phyloP scores from a whole-genome alignment of 2,797 vertebrate species.

The Anabacerthia variegaticeps region DNA sequence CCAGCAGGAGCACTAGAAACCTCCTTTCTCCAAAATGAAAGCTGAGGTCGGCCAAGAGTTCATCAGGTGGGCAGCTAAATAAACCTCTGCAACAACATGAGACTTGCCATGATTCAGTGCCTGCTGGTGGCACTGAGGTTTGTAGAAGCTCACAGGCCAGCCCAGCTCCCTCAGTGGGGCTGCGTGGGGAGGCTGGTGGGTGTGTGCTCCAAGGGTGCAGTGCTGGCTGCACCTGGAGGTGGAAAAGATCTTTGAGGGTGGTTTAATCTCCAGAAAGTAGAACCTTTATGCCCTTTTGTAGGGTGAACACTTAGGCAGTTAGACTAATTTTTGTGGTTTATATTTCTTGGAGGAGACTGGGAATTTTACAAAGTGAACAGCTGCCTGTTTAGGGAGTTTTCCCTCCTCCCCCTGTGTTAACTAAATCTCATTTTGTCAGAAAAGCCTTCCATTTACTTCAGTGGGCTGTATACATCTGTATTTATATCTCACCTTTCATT shows the following conservation, averaged over 20 bases:
- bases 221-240: not conserved
- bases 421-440: not conserved
- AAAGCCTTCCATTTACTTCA: not conserved
- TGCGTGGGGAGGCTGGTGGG: not conserved
- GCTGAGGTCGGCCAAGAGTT: not conserved
- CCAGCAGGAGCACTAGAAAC: not conserved
- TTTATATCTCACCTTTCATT: not conserved
- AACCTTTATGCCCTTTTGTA: not conserved
- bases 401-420: not conserved
- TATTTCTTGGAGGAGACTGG: not conserved
- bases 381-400: not conserved
- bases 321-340: not conserved
- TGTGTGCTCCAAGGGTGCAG: not conserved
- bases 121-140: not conserved
- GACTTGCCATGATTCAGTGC: not conserved
- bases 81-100: accelerated
- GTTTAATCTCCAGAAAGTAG: not conserved
- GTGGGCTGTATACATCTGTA: not conserved
- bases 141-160: not conserved
- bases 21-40: not conserved
- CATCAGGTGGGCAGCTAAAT: not conserved
- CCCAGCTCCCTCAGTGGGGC: not conserved
- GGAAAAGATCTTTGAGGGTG: not conserved
- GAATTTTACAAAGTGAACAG: not conserved
- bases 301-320: not conserved